Evolutionary conservation across 1,140 invertebrate species (phyloP), one percentile per base, ranked within the genome.

Genomic region (Aricia agestis): DNA sequence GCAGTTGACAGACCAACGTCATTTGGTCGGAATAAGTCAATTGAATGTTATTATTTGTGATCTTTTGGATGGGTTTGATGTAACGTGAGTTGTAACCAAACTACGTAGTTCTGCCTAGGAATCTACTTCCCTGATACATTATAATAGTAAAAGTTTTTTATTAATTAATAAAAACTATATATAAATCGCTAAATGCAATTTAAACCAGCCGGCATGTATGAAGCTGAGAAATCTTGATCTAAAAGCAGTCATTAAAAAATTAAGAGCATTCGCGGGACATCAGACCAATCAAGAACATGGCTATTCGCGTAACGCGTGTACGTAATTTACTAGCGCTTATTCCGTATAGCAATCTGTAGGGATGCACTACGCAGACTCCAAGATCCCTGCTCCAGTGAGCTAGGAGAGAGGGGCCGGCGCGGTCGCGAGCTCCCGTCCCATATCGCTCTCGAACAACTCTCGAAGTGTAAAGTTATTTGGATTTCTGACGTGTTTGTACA

Each of bases 281-380:
- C 84, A 89, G 90, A 90, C 87, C 85, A 90, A 90, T 91, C 89
- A 90, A 85, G 83, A 87, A 82, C 82, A 84, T 76, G 76, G 76
- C 76, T 80, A 81, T 85, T 81, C 82, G 82, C 80, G 77, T 83
- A 82, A 86, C 83, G 82, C 86, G 82, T 84, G 85, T 88, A 86
- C 84, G 86, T 91, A 91, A 91, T 91, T 90, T 91, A 91, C 90
- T 88, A 91, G 83, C 85, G 84, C 84, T 91, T 90, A 91, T 91
- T 89, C 89, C 86, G 87, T 87, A 89, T 80, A 89, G 83, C 87
- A 90, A 89, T 91, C 85, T 91, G 87, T 88, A 88, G 84, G 85
- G 88, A 90, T 87, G 80, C 81, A 89, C 86, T 91, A 91, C 89
- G 89, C 89, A 91, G 89, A 91, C 89, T 91, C 89, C 89, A 82